Evolutionary conservation across 2,888 invertebrate genomes (phyloP).

Genomic region (Thymelicus lineola): DNA sequence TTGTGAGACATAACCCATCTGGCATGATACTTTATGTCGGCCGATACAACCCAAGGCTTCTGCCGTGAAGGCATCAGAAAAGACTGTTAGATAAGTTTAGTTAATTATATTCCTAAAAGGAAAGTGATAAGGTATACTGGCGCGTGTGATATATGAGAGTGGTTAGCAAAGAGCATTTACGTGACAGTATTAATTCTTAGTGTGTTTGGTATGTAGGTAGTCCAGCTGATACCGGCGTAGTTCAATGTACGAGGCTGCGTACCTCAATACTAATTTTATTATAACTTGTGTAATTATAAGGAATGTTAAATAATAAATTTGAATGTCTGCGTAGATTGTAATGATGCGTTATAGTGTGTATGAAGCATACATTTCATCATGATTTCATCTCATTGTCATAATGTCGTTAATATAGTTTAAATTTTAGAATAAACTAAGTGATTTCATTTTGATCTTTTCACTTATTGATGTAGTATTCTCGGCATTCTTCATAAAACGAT

Average conservation of each 20-base stretch:
- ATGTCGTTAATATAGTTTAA: constrained; percentile 51
- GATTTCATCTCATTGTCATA: constrained; percentile 60
- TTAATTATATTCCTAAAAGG: constrained; percentile 73
- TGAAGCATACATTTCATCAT: constrained; percentile 59
- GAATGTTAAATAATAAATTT: constrained; percentile 56
- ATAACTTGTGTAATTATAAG: constrained; percentile 63
- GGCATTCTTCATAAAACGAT: constrained; percentile 61
- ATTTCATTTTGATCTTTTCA: constrained; percentile 36
- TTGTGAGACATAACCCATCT: constrained; percentile 96
- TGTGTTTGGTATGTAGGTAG: constrained; percentile 64
- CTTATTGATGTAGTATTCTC: constrained; percentile 52
- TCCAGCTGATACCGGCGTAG: constrained; percentile 46
- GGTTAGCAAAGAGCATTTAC: constrained; percentile 73
- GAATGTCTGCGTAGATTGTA: constrained; percentile 61
- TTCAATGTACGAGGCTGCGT: constrained; percentile 45
- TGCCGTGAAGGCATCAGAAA: constrained; percentile 85
- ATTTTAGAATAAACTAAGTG: constrained; percentile 61
- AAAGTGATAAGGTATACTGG: constrained; percentile 79
- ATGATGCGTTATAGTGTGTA: constrained; percentile 50
- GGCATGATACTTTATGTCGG: constrained; percentile 95
- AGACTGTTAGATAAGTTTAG: constrained; percentile 81
- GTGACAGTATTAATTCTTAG: constrained; percentile 80
- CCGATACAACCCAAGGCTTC: constrained; percentile 92
- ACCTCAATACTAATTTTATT: constrained; percentile 62
- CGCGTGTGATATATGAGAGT: constrained; percentile 74